A percentile compares a stretch with the other conserved stretches of the same genome.
Evolutionary conservation across 1,140 invertebrate genomes (phyloP).

Genomic region (Gonatopus flavifemur): DNA sequence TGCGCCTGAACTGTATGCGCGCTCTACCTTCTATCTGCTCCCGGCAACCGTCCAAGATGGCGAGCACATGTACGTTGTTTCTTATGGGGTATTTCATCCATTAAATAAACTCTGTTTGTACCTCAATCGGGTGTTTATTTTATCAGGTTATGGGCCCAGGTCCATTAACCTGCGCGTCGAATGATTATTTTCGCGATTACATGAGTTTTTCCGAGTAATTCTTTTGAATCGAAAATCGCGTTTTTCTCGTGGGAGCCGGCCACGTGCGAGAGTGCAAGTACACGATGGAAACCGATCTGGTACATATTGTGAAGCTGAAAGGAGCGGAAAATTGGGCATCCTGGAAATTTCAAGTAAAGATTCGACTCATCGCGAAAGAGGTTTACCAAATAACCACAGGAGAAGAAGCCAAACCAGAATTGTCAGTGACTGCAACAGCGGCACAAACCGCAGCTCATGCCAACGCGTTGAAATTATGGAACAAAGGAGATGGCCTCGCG

Average conservation of each 20-base stretch:
- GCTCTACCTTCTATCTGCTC: too few relatives aligned
- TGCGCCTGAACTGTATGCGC: too few relatives aligned
- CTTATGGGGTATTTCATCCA: too few relatives aligned
- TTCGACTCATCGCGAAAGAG: not conserved
- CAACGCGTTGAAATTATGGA: not conserved
- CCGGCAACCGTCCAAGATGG: too few relatives aligned
- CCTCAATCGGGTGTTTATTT: too few relatives aligned
- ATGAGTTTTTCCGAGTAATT: not conserved
- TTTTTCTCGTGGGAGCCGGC: too few relatives aligned
- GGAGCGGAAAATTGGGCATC: not conserved
- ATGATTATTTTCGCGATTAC: not conserved
- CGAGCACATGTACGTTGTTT: too few relatives aligned
- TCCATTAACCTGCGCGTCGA: not conserved
- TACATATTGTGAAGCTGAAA: not conserved
- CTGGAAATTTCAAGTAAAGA: not conserved
- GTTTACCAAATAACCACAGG: not conserved
- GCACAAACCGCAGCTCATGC: not conserved
- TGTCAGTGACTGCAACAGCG: too few relatives aligned
- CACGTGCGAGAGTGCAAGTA: not conserved
- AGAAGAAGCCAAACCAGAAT: too few relatives aligned
- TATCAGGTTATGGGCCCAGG: not conserved
- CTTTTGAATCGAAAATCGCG: not conserved
- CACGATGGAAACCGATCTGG: not conserved
- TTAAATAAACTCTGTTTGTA: too few relatives aligned
- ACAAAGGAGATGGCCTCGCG: not conserved